Percentiles rank a stretch among this genome's conserved stretches.
Evolutionary conservation across 1,140 invertebrate genomes (phyloP).

Genomic region (Harpegnathos saltator): DNA sequence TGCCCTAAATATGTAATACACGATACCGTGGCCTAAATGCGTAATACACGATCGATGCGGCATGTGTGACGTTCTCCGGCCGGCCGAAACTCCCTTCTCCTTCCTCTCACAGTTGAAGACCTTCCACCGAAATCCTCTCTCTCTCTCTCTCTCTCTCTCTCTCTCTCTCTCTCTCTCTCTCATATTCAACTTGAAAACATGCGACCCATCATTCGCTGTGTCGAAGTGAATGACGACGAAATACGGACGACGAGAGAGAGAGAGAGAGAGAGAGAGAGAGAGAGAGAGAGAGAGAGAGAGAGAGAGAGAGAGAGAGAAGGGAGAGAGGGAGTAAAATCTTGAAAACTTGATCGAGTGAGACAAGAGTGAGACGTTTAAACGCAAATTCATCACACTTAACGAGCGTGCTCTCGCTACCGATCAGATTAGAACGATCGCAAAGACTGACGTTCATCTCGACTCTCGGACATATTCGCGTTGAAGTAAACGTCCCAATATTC

Average conservation of each 20-base stretch:
- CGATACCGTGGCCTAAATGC: conserved; percentile 31
- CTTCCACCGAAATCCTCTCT: background rate
- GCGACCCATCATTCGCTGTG: no score
- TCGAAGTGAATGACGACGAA: no score
- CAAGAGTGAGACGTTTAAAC: background rate
- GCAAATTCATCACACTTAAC: background rate
- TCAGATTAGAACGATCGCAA: background rate
- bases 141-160: no score
- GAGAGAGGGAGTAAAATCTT: no score
- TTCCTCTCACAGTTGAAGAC: conserved; percentile 23
- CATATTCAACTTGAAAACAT: no score
- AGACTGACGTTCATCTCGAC: background rate
- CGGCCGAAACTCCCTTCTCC: conserved; percentile 7
- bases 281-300: no score
- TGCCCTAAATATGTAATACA: conserved; percentile 50
- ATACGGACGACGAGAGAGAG: no score
- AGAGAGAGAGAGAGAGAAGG: no score
- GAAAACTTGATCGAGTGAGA: background rate
- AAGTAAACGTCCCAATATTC: no score
- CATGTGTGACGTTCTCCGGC: conserved; percentile 21
- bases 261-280: no score
- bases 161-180: no score
- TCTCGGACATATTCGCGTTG: background rate
- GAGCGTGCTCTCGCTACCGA: background rate
- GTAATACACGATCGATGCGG: conserved; percentile 63